Base-by-base conservation (phyloP, 2,113 vertebrate species). In the Anas platyrhynchos region DNA sequence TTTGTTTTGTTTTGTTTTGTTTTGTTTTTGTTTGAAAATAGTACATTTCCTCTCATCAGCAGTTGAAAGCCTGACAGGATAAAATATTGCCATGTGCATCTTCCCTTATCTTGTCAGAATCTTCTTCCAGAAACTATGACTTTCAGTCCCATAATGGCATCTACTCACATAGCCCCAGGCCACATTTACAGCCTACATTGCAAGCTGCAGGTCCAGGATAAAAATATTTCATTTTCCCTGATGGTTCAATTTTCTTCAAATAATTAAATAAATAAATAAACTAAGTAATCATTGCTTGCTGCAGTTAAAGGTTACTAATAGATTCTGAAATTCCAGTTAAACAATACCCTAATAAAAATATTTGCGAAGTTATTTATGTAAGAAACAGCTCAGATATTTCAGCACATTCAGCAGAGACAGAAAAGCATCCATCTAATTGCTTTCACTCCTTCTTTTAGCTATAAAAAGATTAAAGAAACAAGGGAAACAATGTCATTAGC, bases 71-170 rank as follows among this genome's bases (percentile, higher is more conserved):
- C 66, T 91, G 71, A 68, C 66, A 85, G 23, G 54, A 87, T 84
- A 93, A 96, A 89, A 76, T 89, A 89, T 44, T 85, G 16, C 4
- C 50, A 66, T 23, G 4, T 59, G 9, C 29, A 34, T 92, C 55
- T 69, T 91, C 18, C 41, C 23, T 83, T 92, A 38, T 67, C 69
- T 79, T 87, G 11, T 89, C 83, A 76, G 50, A 91, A 91, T 85
- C 69, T 69, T 78, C 46, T 93, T 94, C 67, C n/a, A 93, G 84
- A 92, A 82, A 56, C 22, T 50, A 50, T 78, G 71, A 92, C 81
- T 44, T 86, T 89, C 77, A 72, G 0, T 73, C 34, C 22, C 8
- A 41, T 36, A 69, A 74, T 41, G 9, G 3, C n/a, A 52, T 63
- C 25, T 80, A 36, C 50, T 91, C 36, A 67, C 10, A 65, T 25